These are phyloP conservation scores for Porites lutea DNA, from an alignment of 64 coral and sea anemone species.

Conservation along the genomic window DNA sequence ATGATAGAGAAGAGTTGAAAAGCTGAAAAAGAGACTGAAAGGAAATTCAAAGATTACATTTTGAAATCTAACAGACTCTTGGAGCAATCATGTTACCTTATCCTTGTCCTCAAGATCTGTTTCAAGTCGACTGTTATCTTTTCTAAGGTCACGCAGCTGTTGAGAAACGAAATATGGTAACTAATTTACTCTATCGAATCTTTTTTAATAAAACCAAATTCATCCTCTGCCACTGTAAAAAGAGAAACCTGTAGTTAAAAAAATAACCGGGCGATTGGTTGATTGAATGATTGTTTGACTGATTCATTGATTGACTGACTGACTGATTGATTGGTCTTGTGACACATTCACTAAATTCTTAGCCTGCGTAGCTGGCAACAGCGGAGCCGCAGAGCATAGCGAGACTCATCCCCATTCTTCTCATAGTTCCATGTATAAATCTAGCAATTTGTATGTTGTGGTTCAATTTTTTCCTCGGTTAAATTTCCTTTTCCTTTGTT, in stretches of 20 bases:
- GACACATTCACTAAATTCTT: too few species aligned
- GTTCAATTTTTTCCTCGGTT: too few species aligned
- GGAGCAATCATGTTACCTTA: slow-evolving; percentile 29
- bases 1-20: too few species aligned
- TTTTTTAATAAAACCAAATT: not conserved
- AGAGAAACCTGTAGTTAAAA: too few species aligned
- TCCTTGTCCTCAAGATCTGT: slow-evolving; percentile 79
- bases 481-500: too few species aligned
- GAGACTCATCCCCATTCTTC: too few species aligned
- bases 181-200: not conserved
- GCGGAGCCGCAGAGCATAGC: too few species aligned
- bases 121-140: slow-evolving; percentile 75
- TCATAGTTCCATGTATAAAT: too few species aligned
- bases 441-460: too few species aligned
- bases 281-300: not conserved
- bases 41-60: too few species aligned
- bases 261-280: not conserved
- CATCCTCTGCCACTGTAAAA: not conserved
- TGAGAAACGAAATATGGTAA: not conserved
- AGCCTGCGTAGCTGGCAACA: too few species aligned
- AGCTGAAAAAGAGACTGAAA: too few species aligned
- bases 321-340: not conserved
- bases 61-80: not conserved
- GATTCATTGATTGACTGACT: not conserved
- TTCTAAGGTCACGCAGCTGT: slow-evolving; percentile 70